phyloP scores from a whole-genome alignment of 2,797 vertebrate genomes.

The Cheirogaleus major region DNA sequence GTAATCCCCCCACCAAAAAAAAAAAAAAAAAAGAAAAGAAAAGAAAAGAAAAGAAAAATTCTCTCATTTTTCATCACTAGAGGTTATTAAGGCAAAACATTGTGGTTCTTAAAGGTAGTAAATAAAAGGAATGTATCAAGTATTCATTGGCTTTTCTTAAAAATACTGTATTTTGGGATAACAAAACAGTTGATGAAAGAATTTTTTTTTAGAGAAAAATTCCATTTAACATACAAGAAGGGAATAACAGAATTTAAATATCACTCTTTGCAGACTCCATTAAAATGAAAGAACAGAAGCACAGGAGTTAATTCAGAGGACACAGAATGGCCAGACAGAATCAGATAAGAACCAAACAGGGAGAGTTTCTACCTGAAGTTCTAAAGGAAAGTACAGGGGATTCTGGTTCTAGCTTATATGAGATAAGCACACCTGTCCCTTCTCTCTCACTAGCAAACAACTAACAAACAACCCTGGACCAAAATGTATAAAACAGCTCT shows the following conservation, averaged over 20 bases:
- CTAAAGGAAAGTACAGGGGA: background rate
- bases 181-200: background rate
- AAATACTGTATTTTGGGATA: background rate
- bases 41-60: no score
- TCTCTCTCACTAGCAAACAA: background rate
- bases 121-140: background rate
- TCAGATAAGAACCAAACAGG: background rate
- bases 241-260: background rate
- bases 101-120: background rate
- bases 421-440: background rate
- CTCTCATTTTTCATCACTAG: background rate
- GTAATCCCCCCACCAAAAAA: rapidly evolving
- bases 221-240: background rate
- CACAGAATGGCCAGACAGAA: background rate
- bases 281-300: background rate
- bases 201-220: background rate
- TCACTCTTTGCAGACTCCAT: background rate
- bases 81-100: background rate
- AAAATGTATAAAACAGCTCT: background rate
- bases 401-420: background rate
- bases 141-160: background rate
- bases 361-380: background rate
- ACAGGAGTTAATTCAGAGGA: background rate
- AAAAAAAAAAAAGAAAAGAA: no score
- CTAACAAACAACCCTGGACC: background rate